A percentile compares a stretch with the other conserved stretches of the same genome.
These are phyloP conservation scores for Aurelia coerulea DNA, from an alignment of 30 jellyfish, hydroid and myxozoan genomes.

Conservation along the genomic window DNA sequence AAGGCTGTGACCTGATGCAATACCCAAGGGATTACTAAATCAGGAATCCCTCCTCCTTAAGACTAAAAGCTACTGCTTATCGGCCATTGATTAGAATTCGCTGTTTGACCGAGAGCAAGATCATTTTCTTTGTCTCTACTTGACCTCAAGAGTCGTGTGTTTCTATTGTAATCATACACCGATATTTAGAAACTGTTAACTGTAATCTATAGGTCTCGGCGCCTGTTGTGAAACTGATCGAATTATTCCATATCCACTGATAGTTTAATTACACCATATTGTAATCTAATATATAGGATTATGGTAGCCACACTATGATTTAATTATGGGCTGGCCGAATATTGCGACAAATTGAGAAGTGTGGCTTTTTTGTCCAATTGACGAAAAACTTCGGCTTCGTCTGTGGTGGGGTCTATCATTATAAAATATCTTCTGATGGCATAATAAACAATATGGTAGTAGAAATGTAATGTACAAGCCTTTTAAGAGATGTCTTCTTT, in stretches of 20 bases:
- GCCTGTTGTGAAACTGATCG: conserved; percentile 67
- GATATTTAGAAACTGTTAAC: conserved; percentile 32
- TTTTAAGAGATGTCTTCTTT: no score
- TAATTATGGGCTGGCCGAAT: conserved; percentile 49
- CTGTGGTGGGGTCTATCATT: neutral
- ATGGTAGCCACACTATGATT: conserved; percentile 51
- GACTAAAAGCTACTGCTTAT: conserved; percentile 7
- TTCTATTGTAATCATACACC: conserved; percentile 34
- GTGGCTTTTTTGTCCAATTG: conserved; percentile 48
- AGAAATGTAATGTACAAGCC: no score
- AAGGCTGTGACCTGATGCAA: conserved; percentile 28
- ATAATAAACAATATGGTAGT: no score
- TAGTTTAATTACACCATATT: conserved; percentile 66
- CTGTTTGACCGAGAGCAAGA: neutral
- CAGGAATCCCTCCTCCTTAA: conserved; percentile 37
- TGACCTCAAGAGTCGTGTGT: conserved; percentile 31
- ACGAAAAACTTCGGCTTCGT: conserved; percentile 9
- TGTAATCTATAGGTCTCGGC: conserved; percentile 64
- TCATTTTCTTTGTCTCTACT: neutral
- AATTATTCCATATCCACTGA: conserved; percentile 63
- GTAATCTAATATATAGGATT: conserved; percentile 58
- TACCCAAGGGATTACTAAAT: neutral
- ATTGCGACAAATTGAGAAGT: conserved; percentile 16
- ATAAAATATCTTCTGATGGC: neutral
- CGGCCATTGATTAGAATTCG: neutral